Evolutionary conservation across 1,140 invertebrate genomes (phyloP), one percentile per base, ranked within the genome.

Genomic region (Phenacoccus solenopsis): DNA sequence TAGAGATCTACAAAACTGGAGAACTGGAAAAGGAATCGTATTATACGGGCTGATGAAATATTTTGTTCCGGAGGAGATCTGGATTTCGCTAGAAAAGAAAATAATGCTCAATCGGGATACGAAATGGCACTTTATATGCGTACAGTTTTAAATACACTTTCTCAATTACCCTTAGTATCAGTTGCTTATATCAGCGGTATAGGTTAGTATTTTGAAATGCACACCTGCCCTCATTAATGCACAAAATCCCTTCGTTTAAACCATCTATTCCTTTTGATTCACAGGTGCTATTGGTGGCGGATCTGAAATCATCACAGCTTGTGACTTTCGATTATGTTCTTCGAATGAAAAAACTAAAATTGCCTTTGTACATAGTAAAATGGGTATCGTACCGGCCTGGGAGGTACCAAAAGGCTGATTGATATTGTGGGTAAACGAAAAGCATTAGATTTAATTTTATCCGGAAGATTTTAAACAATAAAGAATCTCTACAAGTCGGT

Each of bases 31-130:
- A 79, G 84, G 80, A 13, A 70, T 86, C 1, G 77, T 87, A 12
- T 20, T 87, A 3, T 76, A 77, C 69, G 83, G 83, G 72, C 75
- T 20, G 80, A 78, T 2, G 75, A 76, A 13, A 80, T 79, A 22
- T 87, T 87, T 74, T 86, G 84, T 75, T 84, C 85, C 1, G 86
- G 85, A 20, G 84, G 81, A 9, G 84, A 86, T 75, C 74, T 86
- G 13, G 77, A 81, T 9, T 80, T 82, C 49, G 82, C 83, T 0
- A 76, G 75, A 72, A 69, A 77, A 67, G 79, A 78, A 22, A 72
- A 70, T 13, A 78, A 75, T 30, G 71, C 76, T 7, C 73, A 77
- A 20, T 76, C 76, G 59, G 84, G 83, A 1, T 76, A 74, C 4
- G 74, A 78, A 56, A 83, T 87, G 81, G 75, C 79, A 24, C 72